A percentile compares a stretch with the other conserved stretches of the same genome.
Conservation (phyloP, 2,113 vertebrate genomes). For the Oplegnathus fasciatus region DNA sequence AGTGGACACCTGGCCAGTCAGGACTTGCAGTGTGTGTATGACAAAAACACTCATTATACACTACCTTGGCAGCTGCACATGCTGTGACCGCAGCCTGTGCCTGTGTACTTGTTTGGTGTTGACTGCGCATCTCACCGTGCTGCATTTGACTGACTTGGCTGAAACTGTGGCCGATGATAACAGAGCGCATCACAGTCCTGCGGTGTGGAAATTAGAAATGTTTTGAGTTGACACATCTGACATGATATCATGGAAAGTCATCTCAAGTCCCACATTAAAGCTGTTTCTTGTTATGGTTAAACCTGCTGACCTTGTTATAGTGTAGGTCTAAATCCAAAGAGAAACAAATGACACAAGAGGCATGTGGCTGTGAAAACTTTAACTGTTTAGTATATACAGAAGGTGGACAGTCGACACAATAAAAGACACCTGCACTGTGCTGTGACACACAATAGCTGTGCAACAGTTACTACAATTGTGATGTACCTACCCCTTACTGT, state of each 20-base stretch:
- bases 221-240: conserved; percentile 60
- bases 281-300: conserved; percentile 33
- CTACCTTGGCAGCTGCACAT: conserved; percentile 17
- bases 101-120: neutral
- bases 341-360: neutral
- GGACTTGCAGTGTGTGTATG: conserved; percentile 46
- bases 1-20: conserved; percentile 46
- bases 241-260: conserved; percentile 47
- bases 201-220: conserved; percentile 26
- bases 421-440: neutral
- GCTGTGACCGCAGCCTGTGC: conserved; percentile 4
- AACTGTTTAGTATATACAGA: conserved; percentile 35
- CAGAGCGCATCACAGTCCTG: neutral
- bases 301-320: conserved; percentile 13
- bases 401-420: neutral
- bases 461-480: neutral
- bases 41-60: conserved; percentile 29
- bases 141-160: neutral
- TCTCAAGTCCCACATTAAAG: neutral
- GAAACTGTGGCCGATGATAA: neutral
- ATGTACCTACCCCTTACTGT: neutral
- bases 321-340: neutral
- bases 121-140: neutral
- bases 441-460: neutral
- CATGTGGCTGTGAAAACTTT: neutral